Base-by-base conservation (phyloP, 2,797 vertebrate species). In the Malurus leucopterus region DNA sequence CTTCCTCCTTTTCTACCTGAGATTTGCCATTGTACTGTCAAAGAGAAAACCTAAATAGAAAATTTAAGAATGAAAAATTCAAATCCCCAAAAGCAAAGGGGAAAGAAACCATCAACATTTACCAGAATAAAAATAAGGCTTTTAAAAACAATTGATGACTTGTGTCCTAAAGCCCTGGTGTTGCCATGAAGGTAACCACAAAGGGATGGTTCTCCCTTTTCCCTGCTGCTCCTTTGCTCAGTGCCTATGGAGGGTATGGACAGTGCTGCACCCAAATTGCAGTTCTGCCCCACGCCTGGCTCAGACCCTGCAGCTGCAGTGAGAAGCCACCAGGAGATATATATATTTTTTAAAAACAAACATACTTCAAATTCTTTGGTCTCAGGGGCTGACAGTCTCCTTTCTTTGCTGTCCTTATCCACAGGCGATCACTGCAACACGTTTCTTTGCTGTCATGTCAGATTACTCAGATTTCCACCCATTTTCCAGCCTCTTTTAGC, bases 231-330 rank as follows among this genome's bases (percentile, higher is more conserved):
- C 20, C 40, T 89, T n/a, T 34, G 32, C 32, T 68, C 30, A n/a
- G 21, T 34, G 50, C 20, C 41, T 24, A 7, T 4, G n/a, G 50
- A 46, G 46, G 16, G 8, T 7, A 61, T 0, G 20, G 32, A 36
- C 24, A 62, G 15, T 9, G 0, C 0, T 22, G n/a, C 26, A 24
- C n/a, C 19, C 36, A 4, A 63, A 59, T 0, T 30, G 24, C 22
- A 47, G 29, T 8, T 68, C 19, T 87, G 18, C 29, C 22, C n/a
- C 11, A 7, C 4, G 19, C 21, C 58, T 50, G 38, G 41, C n/a
- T n/a, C 71, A 44, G 12, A 55, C 68, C 46, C 54, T 44, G 50
- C 44, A 88, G 44, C 47, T 54, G 22, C 50, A 84, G 11, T 7
- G 19, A 75, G 30, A 75, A 71, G n/a, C 11, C 36, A 84, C 18